A percentile compares a stretch with the other conserved stretches of the same genome.
These are phyloP conservation scores for Echiichthys vipera DNA, from an alignment of 2,797 vertebrate genomes.

Conservation along the genomic window DNA sequence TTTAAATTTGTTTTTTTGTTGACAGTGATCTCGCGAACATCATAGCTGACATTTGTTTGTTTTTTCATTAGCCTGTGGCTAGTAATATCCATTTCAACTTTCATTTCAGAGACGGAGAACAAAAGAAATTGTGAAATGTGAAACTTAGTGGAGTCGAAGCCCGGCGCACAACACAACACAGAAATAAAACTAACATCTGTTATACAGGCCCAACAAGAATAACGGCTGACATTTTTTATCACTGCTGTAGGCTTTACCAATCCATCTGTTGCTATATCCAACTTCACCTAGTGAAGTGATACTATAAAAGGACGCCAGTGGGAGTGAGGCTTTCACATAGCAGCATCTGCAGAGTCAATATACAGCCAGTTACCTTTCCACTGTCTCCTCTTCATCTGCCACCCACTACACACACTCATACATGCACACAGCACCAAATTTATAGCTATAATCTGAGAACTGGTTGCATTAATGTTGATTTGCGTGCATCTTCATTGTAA, in stretches of 20 bases:
- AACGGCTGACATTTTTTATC: conserved; percentile 58
- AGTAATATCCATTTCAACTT: conserved; percentile 51
- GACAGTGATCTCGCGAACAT: conserved; percentile 52
- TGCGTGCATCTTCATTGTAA: conserved; percentile 8
- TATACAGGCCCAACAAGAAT: conserved; percentile 50
- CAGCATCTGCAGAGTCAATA: conserved; percentile 64
- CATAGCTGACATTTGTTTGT: conserved; percentile 46
- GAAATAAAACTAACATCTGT: conserved; percentile 70
- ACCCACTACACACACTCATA: conserved; percentile 56
- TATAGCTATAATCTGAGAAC: conserved; percentile 13
- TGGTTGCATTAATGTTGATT: conserved; percentile 31
- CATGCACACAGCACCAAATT: conserved; percentile 17
- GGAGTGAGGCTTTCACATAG: conserved; percentile 64
- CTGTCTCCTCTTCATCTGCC: conserved; percentile 59
- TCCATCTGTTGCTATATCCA: conserved; percentile 75
- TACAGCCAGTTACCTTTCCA: conserved; percentile 57
- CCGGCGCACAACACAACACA: conserved; percentile 25
- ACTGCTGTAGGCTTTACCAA: conserved; percentile 62
- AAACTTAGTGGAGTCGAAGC: conserved; percentile 51
- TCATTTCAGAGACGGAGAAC: conserved; percentile 27
- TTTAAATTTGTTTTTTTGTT: conserved; percentile 59
- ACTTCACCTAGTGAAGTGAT: conserved; percentile 66
- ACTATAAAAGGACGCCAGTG: conserved; percentile 73
- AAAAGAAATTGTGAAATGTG: conserved; percentile 47
- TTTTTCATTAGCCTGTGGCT: conserved; percentile 59